These are phyloP conservation scores for Folsomia manolachei DNA, from an alignment of 2,888 invertebrate genomes.

Conservation along the genomic window DNA sequence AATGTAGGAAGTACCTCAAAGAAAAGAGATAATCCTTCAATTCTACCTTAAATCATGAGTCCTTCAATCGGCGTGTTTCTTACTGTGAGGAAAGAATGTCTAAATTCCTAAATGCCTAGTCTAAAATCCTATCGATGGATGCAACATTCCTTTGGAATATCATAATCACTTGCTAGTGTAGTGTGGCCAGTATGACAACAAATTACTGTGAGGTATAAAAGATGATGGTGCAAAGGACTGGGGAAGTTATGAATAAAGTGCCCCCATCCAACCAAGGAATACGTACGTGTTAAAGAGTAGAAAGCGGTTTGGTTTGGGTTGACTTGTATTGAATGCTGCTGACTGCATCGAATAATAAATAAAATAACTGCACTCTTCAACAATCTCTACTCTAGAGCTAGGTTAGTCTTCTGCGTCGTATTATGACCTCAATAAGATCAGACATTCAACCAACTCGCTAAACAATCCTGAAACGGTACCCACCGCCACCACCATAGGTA, in stretches of 20 bases:
- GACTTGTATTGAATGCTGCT: background rate
- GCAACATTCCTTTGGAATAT: too few relatives aligned
- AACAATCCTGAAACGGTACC: constrained; percentile 2
- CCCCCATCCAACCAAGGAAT: background rate
- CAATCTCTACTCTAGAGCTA: constrained; percentile 21
- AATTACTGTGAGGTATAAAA: too few relatives aligned
- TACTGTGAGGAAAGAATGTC: too few relatives aligned
- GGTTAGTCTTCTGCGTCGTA: constrained; percentile 50
- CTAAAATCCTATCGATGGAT: too few relatives aligned
- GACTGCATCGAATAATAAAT: constrained; percentile 5
- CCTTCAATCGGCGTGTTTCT: too few relatives aligned
- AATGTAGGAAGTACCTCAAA: background rate
- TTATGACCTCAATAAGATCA: constrained; percentile 47
- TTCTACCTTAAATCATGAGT: too few relatives aligned
- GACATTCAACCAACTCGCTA: background rate
- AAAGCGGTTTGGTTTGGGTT: background rate
- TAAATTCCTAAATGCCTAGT: too few relatives aligned
- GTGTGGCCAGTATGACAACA: too few relatives aligned
- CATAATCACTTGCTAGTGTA: too few relatives aligned
- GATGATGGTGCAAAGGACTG: too few relatives aligned
- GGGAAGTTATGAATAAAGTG: background rate
- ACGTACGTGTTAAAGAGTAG: constrained; percentile 2
- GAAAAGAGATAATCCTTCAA: too few relatives aligned
- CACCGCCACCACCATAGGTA: background rate
- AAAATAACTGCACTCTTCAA: constrained; percentile 10